phyloP scores from a whole-genome alignment of 2,797 vertebrate genomes.

The Tarsius wallacei region DNA sequence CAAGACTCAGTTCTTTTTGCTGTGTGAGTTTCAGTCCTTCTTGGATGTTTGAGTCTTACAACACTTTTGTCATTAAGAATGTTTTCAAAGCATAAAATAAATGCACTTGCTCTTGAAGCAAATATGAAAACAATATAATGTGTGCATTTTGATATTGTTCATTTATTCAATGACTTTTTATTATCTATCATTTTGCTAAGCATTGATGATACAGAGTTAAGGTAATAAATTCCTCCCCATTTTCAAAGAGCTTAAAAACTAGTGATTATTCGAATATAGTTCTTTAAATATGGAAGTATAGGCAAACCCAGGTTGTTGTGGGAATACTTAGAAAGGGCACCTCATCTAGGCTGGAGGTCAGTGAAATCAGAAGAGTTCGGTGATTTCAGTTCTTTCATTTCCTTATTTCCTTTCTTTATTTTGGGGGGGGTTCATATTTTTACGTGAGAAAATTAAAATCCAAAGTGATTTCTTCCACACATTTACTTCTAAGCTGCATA shows the following conservation, averaged over 20 bases:
- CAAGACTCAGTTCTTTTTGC: no score
- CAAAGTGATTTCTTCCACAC: slow-evolving; percentile 64
- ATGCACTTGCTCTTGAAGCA: background rate
- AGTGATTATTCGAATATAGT: background rate
- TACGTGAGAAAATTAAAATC: slow-evolving; percentile 32
- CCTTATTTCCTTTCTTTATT: slow-evolving; percentile 19
- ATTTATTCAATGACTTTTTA: slow-evolving; percentile 1
- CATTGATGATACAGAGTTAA: background rate
- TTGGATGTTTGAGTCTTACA: background rate
- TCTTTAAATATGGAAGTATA: background rate
- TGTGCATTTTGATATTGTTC: background rate
- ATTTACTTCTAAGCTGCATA: slow-evolving; percentile 29
- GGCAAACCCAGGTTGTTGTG: background rate
- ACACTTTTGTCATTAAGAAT: background rate
- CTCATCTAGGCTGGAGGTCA: background rate
- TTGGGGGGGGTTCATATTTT: background rate
- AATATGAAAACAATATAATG: background rate
- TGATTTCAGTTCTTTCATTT: slow-evolving; percentile 8
- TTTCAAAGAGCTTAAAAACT: background rate
- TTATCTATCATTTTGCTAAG: background rate
- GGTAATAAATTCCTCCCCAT: background rate
- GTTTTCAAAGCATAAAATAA: slow-evolving; percentile 46
- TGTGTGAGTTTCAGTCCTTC: background rate
- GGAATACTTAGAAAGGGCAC: background rate
- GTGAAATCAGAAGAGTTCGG: background rate